These are phyloP conservation scores for Ephialtes manifestator DNA, from an alignment of 2,888 invertebrate genomes.

Conservation along the genomic window DNA sequence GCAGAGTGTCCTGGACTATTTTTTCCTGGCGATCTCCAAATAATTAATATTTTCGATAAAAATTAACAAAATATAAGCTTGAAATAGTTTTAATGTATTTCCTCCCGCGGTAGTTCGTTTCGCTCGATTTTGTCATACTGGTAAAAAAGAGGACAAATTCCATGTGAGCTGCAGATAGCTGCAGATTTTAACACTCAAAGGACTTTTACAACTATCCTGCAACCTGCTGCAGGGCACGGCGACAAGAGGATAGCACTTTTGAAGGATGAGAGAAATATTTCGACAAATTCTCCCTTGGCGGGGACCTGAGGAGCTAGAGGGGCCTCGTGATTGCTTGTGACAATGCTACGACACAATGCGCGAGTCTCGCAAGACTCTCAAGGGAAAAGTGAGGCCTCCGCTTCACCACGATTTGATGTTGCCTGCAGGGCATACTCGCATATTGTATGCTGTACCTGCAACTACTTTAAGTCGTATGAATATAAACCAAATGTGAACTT, in stretches of 20 bases:
- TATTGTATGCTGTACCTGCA: background rate
- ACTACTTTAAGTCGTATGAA: background rate
- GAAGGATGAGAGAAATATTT: conserved; percentile 35
- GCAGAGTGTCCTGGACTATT: background rate
- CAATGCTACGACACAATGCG: conserved; percentile 28
- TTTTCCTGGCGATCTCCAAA: background rate
- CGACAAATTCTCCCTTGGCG: conserved; percentile 37
- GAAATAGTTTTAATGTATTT: background rate
- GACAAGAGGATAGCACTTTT: conserved; percentile 48
- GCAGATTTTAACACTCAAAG: conserved; percentile 35
- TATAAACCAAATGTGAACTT: background rate
- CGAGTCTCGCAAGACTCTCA: conserved; percentile 33
- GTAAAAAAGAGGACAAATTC: background rate
- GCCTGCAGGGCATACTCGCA: conserved; percentile 11
- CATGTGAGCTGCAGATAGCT: background rate
- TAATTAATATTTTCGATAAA: background rate
- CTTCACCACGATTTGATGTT: conserved; percentile 6
- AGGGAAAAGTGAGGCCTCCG: conserved; percentile 9
- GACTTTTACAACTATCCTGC: conserved; percentile 31
- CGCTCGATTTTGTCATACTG: background rate
- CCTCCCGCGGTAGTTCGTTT: background rate
- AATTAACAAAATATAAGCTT: background rate
- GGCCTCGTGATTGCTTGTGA: conserved; percentile 28
- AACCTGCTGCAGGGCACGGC: conserved; percentile 32
- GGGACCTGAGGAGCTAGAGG: background rate